phyloP scores from a whole-genome alignment of 2,113 vertebrate species.

The Larimichthys crocea region DNA sequence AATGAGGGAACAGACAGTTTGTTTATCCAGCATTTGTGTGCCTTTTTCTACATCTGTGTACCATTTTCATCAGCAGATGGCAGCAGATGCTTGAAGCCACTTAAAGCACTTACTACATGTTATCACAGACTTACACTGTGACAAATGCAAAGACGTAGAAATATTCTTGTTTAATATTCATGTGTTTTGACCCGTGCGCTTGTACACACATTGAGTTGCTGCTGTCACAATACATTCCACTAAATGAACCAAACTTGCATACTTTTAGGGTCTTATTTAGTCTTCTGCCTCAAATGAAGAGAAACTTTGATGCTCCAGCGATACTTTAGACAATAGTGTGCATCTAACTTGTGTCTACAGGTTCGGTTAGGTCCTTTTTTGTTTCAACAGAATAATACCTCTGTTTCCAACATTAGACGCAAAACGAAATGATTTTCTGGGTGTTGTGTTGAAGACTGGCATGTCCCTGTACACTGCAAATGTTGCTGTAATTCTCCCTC shows the following conservation, averaged over 20 bases:
- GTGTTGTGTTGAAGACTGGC: not conserved
- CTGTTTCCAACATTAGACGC: not conserved
- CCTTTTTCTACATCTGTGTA: conserved; percentile 19
- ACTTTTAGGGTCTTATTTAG: not conserved
- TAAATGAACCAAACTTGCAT: not conserved
- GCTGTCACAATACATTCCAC: conserved; percentile 19
- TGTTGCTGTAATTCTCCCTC: not conserved
- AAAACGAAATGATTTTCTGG: not conserved
- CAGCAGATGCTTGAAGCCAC: conserved; percentile 34
- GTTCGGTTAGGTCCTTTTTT: not conserved
- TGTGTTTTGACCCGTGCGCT: conserved; percentile 1
- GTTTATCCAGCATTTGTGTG: not conserved
- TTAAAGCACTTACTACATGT: conserved; percentile 9
- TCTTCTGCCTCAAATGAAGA: not conserved
- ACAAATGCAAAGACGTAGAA: not conserved
- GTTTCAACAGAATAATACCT: not conserved
- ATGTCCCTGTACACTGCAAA: not conserved
- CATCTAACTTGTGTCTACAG: not conserved
- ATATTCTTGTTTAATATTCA: not conserved
- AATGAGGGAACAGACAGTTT: conserved; percentile 1
- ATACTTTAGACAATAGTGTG: not conserved
- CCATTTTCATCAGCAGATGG: conserved; percentile 67
- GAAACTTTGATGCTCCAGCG: not conserved
- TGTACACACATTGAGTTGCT: conserved; percentile 30
- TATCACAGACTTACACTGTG: conserved; percentile 10